phyloP scores from a whole-genome alignment of 2,797 vertebrate species.

The Hippocampus kuda region DNA sequence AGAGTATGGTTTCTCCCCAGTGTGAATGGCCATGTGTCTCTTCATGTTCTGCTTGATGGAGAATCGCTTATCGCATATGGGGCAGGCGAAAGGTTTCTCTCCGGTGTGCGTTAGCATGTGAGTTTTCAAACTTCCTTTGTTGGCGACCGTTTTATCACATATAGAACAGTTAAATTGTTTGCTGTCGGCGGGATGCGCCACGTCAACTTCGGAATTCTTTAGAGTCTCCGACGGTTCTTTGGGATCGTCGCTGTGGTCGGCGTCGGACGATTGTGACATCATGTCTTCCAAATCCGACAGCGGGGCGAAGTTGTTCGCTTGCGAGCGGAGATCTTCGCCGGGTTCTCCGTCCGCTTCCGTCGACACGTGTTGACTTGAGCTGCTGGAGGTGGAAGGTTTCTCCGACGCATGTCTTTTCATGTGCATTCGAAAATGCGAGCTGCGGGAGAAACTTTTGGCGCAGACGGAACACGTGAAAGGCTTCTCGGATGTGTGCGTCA shows the following conservation, averaged over 20 bases:
- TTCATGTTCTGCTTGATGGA: conserved; percentile 3
- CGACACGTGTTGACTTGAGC: not conserved
- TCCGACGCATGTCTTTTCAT: not conserved
- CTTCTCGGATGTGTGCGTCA: not conserved
- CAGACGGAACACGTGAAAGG: not conserved
- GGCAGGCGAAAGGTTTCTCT: conserved; percentile 1
- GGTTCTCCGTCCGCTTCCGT: not conserved
- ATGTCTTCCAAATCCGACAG: not conserved
- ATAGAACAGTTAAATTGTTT: not conserved
- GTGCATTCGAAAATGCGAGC: not conserved
- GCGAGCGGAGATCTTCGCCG: not conserved
- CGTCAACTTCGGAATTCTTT: not conserved
- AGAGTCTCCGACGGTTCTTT: not conserved
- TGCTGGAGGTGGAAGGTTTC: not conserved
- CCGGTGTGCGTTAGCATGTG: conserved; percentile 3
- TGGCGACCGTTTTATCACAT: not conserved
- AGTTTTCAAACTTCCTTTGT: conserved; percentile 4
- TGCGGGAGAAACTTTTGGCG: not conserved
- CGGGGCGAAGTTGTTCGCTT: not conserved
- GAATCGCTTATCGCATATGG: not conserved
- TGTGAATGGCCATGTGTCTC: not conserved
- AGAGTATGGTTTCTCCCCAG: not conserved
- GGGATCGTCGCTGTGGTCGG: not conserved
- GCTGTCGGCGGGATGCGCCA: not conserved
- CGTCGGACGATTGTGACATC: not conserved